Evolutionary conservation across 2,888 invertebrate genomes (phyloP), one percentile per base, ranked within the genome.

Genomic region (Galeopsomyia nigrocyanea): DNA sequence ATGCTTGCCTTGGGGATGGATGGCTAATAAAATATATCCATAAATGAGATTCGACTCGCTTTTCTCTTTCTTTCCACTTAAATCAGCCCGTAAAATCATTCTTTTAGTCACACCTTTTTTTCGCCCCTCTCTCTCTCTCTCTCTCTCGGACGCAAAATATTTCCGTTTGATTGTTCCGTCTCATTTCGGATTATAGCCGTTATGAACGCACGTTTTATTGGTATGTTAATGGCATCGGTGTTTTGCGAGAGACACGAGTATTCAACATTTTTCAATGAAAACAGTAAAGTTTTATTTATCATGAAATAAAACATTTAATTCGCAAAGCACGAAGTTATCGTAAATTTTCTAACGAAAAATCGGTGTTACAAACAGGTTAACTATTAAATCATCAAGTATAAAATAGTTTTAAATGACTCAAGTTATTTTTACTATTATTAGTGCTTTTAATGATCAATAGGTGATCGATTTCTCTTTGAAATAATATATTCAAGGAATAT

Each of bases 201-300:
- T 60, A 60, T 70, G 57, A 65, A 65, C 64, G 39, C 60, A 49
- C 55, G 55, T 65, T 39, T 61, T 65, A 71, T 71, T 71, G 53
- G 26, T 14, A 22, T 61, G 17, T 65, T 58, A 65, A 71, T 60
- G 64, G 55, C 49, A 19, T 68, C 7, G 39, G 16, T 39, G 3
- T 39, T 39, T 10, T 46, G 19, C 26, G 49, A 0, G 26, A 16
- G 1, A 39, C 39, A 39, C 47, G 9, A 21, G n/a, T 39, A 39
- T 22, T 31, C 55, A 31, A 49, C n/a, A 55, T 49, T 17, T 31
- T 39, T 7, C 10, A 39, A 39, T 13, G 39, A 10, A 10, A 46
- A 51, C 31, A 66, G 49, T 66, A 57, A 66, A 47, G 53, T 17
- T 56, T 62, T 50, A 51, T 58, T 58, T 39, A n/a, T n/a, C n/a